phyloP scores from a whole-genome alignment of 2,888 invertebrate species.

The Pandemis heparana region DNA sequence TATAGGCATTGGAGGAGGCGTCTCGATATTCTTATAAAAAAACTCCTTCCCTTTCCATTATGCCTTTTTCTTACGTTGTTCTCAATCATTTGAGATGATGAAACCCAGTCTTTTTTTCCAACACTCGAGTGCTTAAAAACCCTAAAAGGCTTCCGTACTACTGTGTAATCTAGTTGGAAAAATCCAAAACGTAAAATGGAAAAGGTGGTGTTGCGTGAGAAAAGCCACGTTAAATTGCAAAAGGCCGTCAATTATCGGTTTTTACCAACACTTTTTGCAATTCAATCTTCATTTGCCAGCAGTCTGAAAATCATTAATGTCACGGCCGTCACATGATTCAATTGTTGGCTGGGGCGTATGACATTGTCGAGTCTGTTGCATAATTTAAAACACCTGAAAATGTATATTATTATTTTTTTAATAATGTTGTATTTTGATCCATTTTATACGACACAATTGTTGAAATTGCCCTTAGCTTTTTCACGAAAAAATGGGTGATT shows the following conservation, averaged over 20 bases:
- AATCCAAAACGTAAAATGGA: not conserved
- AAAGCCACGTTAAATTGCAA: constrained; percentile 11
- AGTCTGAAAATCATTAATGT: constrained; percentile 6
- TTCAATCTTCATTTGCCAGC: constrained; percentile 11
- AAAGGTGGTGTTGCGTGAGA: not conserved
- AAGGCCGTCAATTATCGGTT: constrained; percentile 13
- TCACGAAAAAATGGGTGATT: no score
- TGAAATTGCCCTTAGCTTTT: no score
- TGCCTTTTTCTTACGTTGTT: no score
- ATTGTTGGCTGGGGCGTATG: constrained; percentile 8
- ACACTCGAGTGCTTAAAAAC: not conserved
- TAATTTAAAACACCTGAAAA: not conserved
- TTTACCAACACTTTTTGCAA: constrained; percentile 8
- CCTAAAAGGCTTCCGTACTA: not conserved
- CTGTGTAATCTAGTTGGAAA: not conserved
- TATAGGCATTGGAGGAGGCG: no score
- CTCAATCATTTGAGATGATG: no score
- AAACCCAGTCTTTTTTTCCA: no score
- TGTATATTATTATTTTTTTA: no score
- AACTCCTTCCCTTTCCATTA: no score
- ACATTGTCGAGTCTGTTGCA: not conserved
- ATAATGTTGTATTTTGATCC: no score
- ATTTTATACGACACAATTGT: no score
- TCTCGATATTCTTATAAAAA: no score
- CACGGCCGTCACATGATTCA: constrained; percentile 5